Percentiles rank a stretch among this genome's conserved stretches.
phyloP scores from a whole-genome alignment of 92 coral and sea anemone species.

The Scolanthus callimorphus region DNA sequence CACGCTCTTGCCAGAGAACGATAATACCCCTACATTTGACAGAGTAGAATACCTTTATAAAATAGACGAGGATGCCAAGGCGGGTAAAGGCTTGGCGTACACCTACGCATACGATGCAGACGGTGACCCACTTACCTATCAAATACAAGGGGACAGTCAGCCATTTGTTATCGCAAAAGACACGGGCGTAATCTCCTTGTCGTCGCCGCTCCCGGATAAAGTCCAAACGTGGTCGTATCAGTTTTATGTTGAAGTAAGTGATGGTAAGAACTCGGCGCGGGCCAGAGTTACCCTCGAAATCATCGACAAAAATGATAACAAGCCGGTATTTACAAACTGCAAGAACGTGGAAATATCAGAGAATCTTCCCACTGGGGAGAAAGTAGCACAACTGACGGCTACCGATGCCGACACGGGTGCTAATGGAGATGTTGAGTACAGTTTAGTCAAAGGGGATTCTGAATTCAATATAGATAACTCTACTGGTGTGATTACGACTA shows the following conservation, averaged over 20 bases:
- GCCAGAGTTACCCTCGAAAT: slow-evolving; percentile 37
- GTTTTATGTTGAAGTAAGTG: slow-evolving; percentile 60
- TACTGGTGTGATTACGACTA: slow-evolving; percentile 65
- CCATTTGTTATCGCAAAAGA: slow-evolving; percentile 38
- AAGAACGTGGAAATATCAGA: slow-evolving; percentile 42
- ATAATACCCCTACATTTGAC: slow-evolving; percentile 64
- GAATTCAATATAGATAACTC: slow-evolving; percentile 68
- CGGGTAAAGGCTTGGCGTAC: slow-evolving; percentile 52
- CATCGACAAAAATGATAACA: slow-evolving; percentile 43
- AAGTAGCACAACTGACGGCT: slow-evolving; percentile 59
- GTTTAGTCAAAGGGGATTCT: slow-evolving; percentile 30
- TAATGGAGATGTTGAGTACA: slow-evolving; percentile 72
- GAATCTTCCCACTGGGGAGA: slow-evolving; percentile 62
- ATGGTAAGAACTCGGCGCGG: slow-evolving; percentile 18
- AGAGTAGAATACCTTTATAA: slow-evolving; percentile 26
- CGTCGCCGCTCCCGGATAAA: slow-evolving; percentile 15
- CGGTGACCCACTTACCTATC: slow-evolving; percentile 28
- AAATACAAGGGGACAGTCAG: slow-evolving; percentile 38
- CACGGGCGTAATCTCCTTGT: slow-evolving; percentile 55
- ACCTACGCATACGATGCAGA: slow-evolving; percentile 65
- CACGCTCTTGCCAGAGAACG: slow-evolving; percentile 49
- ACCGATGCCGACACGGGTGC: slow-evolving; percentile 53
- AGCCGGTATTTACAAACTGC: slow-evolving; percentile 59
- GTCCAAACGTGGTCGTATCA: slow-evolving; percentile 47
- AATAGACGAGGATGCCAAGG: slow-evolving; percentile 58